These are phyloP conservation scores for Halcyon leucocephala DNA, from an alignment of 2,797 vertebrate species.

Conservation along the genomic window DNA sequence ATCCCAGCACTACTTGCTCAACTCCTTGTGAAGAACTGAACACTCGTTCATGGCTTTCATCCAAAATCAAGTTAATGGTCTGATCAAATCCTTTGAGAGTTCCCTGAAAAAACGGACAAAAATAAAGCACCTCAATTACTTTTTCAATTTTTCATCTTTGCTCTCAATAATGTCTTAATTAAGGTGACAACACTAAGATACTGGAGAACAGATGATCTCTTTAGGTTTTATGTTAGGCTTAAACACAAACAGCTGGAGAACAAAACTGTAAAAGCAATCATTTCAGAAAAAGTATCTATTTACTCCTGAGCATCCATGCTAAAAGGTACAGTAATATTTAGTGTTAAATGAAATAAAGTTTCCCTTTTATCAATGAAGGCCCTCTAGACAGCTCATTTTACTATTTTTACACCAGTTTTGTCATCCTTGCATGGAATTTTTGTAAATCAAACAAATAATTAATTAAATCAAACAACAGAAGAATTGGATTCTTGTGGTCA, in stretches of 20 bases:
- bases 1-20: constrained; percentile 96
- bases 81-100: constrained; percentile 98
- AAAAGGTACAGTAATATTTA: neutral
- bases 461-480: neutral
- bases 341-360: neutral
- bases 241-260: neutral
- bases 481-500: neutral
- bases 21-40: constrained; percentile 98
- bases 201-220: neutral
- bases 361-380: neutral
- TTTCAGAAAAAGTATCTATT: neutral
- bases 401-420: neutral
- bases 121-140: neutral
- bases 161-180: neutral
- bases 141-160: neutral
- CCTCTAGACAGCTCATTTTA: neutral
- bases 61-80: constrained; percentile 98
- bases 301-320: neutral
- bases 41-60: constrained; percentile 97
- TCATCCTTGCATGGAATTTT: neutral
- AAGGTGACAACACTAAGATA: neutral
- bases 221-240: neutral
- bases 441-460: neutral
- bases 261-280: neutral
- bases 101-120: constrained; percentile 80